Evolutionary conservation across 2,797 vertebrate species (phyloP).

Genomic region (Alca torda): DNA sequence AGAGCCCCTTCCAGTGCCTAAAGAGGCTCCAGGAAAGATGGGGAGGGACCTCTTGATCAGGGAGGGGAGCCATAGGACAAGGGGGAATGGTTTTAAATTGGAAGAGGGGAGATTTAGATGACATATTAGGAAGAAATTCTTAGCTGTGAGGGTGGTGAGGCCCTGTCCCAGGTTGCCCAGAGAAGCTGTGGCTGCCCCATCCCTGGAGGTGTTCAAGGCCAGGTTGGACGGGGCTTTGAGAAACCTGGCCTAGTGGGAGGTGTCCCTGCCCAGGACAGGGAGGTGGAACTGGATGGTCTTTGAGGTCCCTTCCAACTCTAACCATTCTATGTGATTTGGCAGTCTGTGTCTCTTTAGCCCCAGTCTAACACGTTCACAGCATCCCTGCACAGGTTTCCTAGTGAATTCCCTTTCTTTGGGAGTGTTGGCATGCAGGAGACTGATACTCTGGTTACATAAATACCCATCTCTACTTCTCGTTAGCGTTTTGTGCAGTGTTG

Average conservation of each 20-base stretch:
- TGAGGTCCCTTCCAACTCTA: neutral
- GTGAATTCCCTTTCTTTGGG: neutral
- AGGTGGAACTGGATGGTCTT: neutral
- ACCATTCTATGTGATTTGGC: neutral
- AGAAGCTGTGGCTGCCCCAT: too few relatives aligned
- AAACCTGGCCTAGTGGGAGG: neutral
- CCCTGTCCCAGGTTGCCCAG: too few relatives aligned
- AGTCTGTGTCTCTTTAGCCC: neutral
- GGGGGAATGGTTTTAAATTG: too few relatives aligned
- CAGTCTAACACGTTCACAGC: rapidly evolving
- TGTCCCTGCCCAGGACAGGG: neutral
- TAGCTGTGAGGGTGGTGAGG: too few relatives aligned
- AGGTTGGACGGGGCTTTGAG: too few relatives aligned
- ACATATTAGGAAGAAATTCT: too few relatives aligned
- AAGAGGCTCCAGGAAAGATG: too few relatives aligned
- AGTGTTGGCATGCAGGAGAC: neutral
- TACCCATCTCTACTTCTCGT: neutral
- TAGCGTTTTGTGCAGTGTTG: rapidly evolving
- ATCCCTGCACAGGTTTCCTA: neutral
- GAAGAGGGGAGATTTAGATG: too few relatives aligned
- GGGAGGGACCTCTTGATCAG: too few relatives aligned
- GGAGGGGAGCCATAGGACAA: too few relatives aligned
- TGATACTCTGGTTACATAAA: neutral
- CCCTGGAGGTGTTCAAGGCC: too few relatives aligned
- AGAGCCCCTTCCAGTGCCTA: too few relatives aligned